phyloP scores from a whole-genome alignment of 2,888 invertebrate genomes.

The Stenotaenia linearis region DNA sequence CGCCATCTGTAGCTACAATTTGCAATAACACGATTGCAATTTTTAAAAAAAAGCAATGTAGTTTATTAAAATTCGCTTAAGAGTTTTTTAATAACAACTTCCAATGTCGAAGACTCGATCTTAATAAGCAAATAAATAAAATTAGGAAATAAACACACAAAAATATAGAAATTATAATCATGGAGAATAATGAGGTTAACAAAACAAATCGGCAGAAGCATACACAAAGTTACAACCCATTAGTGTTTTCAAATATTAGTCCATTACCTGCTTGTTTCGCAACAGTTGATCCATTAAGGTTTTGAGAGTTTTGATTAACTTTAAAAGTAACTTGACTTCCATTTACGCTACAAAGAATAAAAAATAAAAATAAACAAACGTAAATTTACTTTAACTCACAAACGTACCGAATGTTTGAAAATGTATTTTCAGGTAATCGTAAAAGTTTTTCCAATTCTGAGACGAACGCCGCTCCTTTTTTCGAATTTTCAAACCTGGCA shows the following conservation, averaged over 20 bases:
- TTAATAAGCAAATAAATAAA: too few relatives aligned
- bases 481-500: constrained; percentile 59
- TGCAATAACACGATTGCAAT: not conserved
- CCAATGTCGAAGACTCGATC: too few relatives aligned
- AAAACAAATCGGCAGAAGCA: too few relatives aligned
- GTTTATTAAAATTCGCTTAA: too few relatives aligned
- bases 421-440: constrained; percentile 58
- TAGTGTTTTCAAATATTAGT: not conserved
- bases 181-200: too few relatives aligned
- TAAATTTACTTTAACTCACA: constrained; percentile 40
- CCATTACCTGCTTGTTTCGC: constrained; percentile 60
- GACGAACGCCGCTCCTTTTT: constrained; percentile 67
- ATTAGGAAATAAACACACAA: too few relatives aligned
- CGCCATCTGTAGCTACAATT: not conserved
- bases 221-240: too few relatives aligned
- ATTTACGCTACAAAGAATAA: constrained; percentile 56
- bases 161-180: too few relatives aligned
- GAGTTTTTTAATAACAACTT: too few relatives aligned
- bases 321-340: constrained; percentile 70
- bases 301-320: constrained; percentile 60
- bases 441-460: constrained; percentile 63
- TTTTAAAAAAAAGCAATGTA: not conserved
- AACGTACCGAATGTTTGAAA: constrained; percentile 61
- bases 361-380: not conserved
- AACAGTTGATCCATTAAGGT: constrained; percentile 62